Conservation (phyloP, 2,797 vertebrate genomes). For the Borostomias antarcticus region DNA sequence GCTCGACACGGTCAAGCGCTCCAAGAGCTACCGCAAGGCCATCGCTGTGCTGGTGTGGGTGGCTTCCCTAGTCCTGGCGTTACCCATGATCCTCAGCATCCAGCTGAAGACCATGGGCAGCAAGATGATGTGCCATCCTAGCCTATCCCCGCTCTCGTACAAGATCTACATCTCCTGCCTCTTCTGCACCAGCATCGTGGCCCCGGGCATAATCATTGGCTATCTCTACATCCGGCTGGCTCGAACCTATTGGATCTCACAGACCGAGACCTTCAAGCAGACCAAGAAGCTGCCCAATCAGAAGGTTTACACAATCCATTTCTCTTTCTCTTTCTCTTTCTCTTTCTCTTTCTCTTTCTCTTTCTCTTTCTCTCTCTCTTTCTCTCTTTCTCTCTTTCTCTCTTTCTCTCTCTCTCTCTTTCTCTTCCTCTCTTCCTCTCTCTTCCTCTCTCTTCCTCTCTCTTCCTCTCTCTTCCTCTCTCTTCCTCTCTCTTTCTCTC, state of each 20-base stretch:
- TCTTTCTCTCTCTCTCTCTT: slow-evolving; percentile 28
- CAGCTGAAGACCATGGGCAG: slow-evolving; percentile 77
- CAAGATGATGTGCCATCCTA: slow-evolving; percentile 85
- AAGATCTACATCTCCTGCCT: slow-evolving; percentile 87
- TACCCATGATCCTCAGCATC: slow-evolving; percentile 89
- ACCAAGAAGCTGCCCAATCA: slow-evolving; percentile 89
- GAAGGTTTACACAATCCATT: slow-evolving; percentile 65
- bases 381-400: background rate
- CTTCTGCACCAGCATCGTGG: slow-evolving; percentile 91
- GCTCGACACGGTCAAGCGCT: slow-evolving; percentile 88
- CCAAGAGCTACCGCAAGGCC: slow-evolving; percentile 90
- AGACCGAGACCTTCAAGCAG: slow-evolving; percentile 88
- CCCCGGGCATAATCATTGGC: slow-evolving; percentile 88
- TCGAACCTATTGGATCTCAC: slow-evolving; percentile 88
- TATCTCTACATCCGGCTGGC: slow-evolving; percentile 89
- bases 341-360: no score
- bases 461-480: slow-evolving; percentile 18
- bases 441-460: background rate
- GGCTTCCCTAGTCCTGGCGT: slow-evolving; percentile 84
- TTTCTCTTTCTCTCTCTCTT: background rate
- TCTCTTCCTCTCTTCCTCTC: slow-evolving; percentile 21
- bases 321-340: background rate
- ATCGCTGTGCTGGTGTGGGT: slow-evolving; percentile 86
- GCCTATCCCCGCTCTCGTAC: slow-evolving; percentile 82
- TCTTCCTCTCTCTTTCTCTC: background rate